phyloP scores from a whole-genome alignment of 2,113 vertebrate species.

The Phyllopteryx taeniolatus region DNA sequence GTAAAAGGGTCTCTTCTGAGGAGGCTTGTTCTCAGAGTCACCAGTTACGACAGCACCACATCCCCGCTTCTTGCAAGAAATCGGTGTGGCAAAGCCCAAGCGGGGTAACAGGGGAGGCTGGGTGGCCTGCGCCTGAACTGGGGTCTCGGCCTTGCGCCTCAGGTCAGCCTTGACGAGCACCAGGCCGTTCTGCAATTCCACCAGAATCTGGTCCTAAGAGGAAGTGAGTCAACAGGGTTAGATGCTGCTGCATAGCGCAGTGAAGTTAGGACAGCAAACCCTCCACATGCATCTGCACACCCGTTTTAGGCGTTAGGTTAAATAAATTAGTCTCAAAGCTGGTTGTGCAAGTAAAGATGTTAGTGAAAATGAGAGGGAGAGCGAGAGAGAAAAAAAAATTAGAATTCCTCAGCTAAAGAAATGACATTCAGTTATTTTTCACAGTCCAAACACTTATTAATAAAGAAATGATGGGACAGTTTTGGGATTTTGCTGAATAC shows the following conservation, averaged over 20 bases:
- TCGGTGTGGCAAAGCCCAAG: constrained; percentile 59
- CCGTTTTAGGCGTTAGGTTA: constrained; percentile 33
- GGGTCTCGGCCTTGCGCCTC: constrained; percentile 79
- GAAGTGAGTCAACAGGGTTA: constrained; percentile 12
- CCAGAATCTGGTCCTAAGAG: constrained; percentile 86
- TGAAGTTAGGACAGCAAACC: constrained; percentile 6
- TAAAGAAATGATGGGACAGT: not conserved
- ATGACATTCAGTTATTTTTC: not conserved
- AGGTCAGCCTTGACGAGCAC: constrained; percentile 86
- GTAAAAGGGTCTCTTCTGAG: constrained; percentile 83
- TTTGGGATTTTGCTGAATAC: not conserved
- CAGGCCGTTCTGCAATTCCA: constrained; percentile 90
- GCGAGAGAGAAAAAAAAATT: constrained; percentile 14
- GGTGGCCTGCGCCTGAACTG: constrained; percentile 61
- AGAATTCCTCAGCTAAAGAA: not conserved
- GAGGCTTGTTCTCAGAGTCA: constrained; percentile 81
- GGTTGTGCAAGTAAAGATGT: constrained; percentile 26
- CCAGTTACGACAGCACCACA: constrained; percentile 50
- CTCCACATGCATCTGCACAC: constrained; percentile 30
- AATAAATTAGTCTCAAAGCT: constrained; percentile 29
- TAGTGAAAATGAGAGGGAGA: constrained; percentile 33
- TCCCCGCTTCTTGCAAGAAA: constrained; percentile 79
- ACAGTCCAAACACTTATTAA: not conserved
- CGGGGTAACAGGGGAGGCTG: constrained; percentile 73
- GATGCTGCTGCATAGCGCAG: constrained; percentile 24